These are phyloP conservation scores for Trichonephila clavata DNA, from an alignment of 1,140 invertebrate genomes.

Conservation along the genomic window DNA sequence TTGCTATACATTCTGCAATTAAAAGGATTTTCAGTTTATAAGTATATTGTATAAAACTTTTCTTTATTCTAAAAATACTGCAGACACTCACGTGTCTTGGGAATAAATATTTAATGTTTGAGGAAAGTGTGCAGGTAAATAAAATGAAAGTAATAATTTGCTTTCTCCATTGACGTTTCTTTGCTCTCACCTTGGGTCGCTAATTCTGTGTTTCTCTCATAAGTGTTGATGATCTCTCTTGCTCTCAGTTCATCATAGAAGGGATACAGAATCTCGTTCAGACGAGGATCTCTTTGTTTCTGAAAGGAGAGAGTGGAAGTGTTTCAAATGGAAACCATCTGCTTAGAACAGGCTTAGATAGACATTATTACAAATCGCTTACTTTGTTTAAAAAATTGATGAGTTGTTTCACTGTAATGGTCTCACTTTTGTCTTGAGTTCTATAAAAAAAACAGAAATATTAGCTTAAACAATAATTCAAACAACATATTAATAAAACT, in stretches of 20 bases:
- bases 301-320: slow-evolving; percentile 77
- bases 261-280: slow-evolving; percentile 99
- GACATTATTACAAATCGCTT: slow-evolving; percentile 43
- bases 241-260: slow-evolving; percentile 97
- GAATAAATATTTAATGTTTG: too few species aligned
- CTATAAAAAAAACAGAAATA: slow-evolving; percentile 82
- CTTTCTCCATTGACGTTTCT: too few species aligned
- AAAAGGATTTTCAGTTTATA: too few species aligned
- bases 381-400: slow-evolving; percentile 97
- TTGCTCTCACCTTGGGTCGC: slow-evolving; percentile 86
- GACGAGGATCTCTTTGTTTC: slow-evolving; percentile 97
- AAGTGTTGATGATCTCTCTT: slow-evolving; percentile 94
- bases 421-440: slow-evolving; percentile 93
- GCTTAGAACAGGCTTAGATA: too few species aligned
- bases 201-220: slow-evolving; percentile 93
- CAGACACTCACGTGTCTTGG: too few species aligned
- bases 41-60: too few species aligned
- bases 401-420: slow-evolving; percentile 92
- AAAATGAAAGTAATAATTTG: too few species aligned
- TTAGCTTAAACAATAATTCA: not conserved
- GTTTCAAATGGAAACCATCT: not conserved
- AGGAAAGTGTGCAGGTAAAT: too few species aligned
- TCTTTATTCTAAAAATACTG: too few species aligned
- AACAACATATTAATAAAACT: not conserved
- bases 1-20: too few species aligned